These are phyloP conservation scores for Criorhina ranunculi DNA, from an alignment of 2,888 invertebrate species.

Conservation along the genomic window DNA sequence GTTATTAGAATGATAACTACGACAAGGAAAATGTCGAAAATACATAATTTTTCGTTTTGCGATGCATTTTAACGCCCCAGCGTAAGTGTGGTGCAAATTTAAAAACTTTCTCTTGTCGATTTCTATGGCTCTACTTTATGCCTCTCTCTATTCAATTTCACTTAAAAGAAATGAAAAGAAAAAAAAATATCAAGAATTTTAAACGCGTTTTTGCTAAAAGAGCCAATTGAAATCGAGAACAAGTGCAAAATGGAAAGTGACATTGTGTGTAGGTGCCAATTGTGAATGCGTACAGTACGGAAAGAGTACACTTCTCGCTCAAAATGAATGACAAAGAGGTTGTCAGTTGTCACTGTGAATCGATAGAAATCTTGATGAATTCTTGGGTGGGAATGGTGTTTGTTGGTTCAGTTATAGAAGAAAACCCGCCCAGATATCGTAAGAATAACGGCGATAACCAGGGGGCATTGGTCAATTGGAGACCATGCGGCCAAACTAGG, in stretches of 20 bases:
- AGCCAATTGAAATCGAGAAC: constrained; percentile 57
- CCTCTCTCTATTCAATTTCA: constrained; percentile 26
- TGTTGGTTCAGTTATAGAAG: too few relatives aligned
- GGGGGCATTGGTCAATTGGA: too few relatives aligned
- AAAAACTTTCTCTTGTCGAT: constrained; percentile 21
- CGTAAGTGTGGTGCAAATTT: not conserved
- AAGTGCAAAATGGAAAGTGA: constrained; percentile 64
- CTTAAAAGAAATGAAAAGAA: constrained; percentile 3
- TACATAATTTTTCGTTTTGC: not conserved
- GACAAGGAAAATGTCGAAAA: not conserved
- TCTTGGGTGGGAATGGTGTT: too few relatives aligned
- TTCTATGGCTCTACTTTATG: not conserved
- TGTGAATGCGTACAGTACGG: constrained; percentile 20
- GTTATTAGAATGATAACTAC: too few relatives aligned
- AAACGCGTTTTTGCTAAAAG: constrained; percentile 26
- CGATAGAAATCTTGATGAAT: too few relatives aligned
- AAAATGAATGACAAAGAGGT: not conserved
- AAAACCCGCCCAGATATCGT: too few relatives aligned
- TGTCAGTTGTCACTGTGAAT: not conserved
- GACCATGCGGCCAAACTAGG: too few relatives aligned
- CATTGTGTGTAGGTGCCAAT: constrained; percentile 45
- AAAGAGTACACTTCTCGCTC: not conserved
- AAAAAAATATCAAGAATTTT: constrained; percentile 12
- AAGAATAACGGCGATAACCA: too few relatives aligned
- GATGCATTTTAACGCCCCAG: not conserved